Percentiles rank a stretch among this genome's conserved stretches.
Evolutionary conservation across 1,140 invertebrate genomes (phyloP).

Genomic region (Oryctes rhinoceros): DNA sequence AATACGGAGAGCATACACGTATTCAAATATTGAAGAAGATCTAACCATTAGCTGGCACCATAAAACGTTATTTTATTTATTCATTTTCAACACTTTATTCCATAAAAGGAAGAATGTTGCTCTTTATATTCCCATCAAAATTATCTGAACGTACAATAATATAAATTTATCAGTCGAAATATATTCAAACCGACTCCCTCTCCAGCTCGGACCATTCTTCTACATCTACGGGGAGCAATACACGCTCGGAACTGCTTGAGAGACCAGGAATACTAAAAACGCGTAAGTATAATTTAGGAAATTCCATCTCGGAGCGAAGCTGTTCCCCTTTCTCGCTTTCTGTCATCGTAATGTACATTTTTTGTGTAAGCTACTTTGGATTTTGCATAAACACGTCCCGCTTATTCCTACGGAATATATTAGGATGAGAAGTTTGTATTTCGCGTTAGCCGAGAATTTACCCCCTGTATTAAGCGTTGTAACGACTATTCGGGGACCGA

Average conservation of each 20-base stretch:
- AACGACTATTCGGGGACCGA: not conserved
- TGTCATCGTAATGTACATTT: constrained; percentile 11
- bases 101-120: too few species aligned
- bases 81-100: too few species aligned
- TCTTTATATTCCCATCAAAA: too few species aligned
- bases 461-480: not conserved
- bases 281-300: constrained; percentile 3
- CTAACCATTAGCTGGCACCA: too few species aligned
- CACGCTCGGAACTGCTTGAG: not conserved
- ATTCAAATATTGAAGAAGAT: too few species aligned
- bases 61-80: too few species aligned
- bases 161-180: not conserved
- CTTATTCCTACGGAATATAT: not conserved
- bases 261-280: not conserved
- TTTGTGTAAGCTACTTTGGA: constrained; percentile 2
- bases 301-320: not conserved
- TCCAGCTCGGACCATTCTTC: not conserved
- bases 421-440: not conserved
- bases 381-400: not conserved
- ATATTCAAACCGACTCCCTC: not conserved
- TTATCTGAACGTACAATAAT: not conserved
- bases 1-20: too few species aligned
- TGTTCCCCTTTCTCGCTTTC: constrained; percentile 3
- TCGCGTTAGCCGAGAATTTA: not conserved
- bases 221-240: not conserved